Evolutionary conservation across 2,797 vertebrate genomes (phyloP), one percentile per base, ranked within the genome.

Genomic region (Cirrhinus mrigala): DNA sequence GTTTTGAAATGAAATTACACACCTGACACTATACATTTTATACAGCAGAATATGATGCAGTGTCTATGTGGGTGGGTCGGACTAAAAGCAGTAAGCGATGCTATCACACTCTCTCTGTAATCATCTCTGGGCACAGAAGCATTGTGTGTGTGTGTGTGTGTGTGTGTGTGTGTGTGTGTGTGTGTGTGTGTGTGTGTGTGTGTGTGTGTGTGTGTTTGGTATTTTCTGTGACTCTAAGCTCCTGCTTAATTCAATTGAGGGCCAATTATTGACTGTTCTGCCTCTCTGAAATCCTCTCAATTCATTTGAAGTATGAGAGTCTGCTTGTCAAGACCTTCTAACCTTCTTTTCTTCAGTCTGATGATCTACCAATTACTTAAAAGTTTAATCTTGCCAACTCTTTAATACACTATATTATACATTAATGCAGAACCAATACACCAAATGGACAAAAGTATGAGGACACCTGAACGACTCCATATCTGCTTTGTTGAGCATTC

Each of bases 161-260:
- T 79, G 82, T 70, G 52, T 81, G 66, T 58, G 29, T 80, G 56
- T 79, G 77, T 85, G 71, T 68, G 62, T 82, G 79, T 86, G 79
- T 73, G 54, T 83, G 50, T 70, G 44, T 81, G 58, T 83, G 50
- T 85, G 58, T n/a, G n/a, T n/a, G n/a, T 24, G 60, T 46, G 37
- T 83, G 62, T 58, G 80, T 77, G 70, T 83, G 78, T 74, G 88
- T 88, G 91, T 94, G 91, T 86, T 78, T 85, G 78, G 29, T 79
- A 83, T 77, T 62, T 88, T 74, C 69, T 80, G 81, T 80, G 75
- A 79, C 75, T 85, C 89, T 92, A 91, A 92, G 92, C 92, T 91
- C 88, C 92, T 89, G 91, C 89, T 93, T 95, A 91, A 94, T 95
- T 94, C 92, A 94, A 93, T 92, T 92, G 90, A 92, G 92, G 90